Conservation (phyloP, 2,113 vertebrate species). For the Strix uralensis region DNA sequence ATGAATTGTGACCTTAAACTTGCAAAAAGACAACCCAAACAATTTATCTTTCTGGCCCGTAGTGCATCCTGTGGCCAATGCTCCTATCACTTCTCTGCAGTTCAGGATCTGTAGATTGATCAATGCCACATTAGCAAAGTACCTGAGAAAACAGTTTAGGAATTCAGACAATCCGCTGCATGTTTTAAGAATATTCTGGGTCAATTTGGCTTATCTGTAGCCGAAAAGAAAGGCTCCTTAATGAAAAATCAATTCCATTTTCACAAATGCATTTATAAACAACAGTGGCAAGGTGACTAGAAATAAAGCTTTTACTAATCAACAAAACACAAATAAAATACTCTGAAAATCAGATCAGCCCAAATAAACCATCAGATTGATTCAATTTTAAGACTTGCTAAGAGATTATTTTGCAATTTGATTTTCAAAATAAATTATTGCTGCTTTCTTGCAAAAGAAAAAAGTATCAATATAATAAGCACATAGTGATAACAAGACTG, state of each 20-base stretch:
- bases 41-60: conserved; percentile 89
- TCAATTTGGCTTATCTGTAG: conserved; percentile 60
- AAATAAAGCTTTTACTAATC: conserved; percentile 45
- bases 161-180: conserved; percentile 61
- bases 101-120: conserved; percentile 77
- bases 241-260: conserved; percentile 74
- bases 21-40: conserved; percentile 89
- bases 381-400: not conserved
- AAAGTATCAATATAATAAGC: not conserved
- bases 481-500: not conserved
- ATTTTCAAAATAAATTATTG: not conserved
- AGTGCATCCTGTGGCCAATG: conserved; percentile 75
- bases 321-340: conserved; percentile 6
- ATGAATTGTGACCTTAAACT: conserved; percentile 91
- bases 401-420: conserved; percentile 4
- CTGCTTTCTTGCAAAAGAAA: not conserved
- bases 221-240: conserved; percentile 55
- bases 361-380: not conserved
- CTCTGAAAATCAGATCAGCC: not conserved
- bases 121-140: conserved; percentile 81
- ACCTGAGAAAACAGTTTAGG: conserved; percentile 68
- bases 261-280: conserved; percentile 55
- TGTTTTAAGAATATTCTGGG: conserved; percentile 59
- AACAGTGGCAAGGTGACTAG: conserved; percentile 39
- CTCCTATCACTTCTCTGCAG: conserved; percentile 73